Percentiles rank a stretch among this genome's conserved stretches.
Conservation (phyloP, 2,888 invertebrate species). For the Esperia sulphurella region DNA sequence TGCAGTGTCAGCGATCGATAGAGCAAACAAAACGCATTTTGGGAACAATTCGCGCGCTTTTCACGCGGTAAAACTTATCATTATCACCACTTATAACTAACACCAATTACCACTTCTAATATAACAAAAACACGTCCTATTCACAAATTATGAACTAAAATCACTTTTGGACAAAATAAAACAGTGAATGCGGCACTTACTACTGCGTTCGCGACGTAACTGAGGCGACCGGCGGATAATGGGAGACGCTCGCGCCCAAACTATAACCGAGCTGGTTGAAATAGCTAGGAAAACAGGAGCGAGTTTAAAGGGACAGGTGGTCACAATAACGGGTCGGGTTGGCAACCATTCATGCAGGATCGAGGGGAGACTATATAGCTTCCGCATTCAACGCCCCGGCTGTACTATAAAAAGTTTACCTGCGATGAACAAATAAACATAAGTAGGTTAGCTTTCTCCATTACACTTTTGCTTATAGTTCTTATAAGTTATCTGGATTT, state of each 20-base stretch:
- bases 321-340: slow-evolving; percentile 49
- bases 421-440: slow-evolving; percentile 7
- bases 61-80: background rate
- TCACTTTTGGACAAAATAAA: slow-evolving; percentile 21
- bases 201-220: slow-evolving; percentile 63
- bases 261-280: slow-evolving; percentile 69
- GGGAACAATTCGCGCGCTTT: background rate
- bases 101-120: background rate
- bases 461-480: background rate
- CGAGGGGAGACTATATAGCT: slow-evolving; percentile 43
- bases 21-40: slow-evolving; percentile 37
- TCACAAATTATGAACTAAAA: slow-evolving; percentile 2
- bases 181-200: slow-evolving; percentile 42
- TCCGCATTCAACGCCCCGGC: slow-evolving; percentile 54
- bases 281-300: slow-evolving; percentile 56
- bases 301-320: slow-evolving; percentile 36
- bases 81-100: background rate
- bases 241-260: slow-evolving; percentile 53
- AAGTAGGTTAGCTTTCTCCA: background rate
- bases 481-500: too few relatives aligned
- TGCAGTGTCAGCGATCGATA: slow-evolving; percentile 66
- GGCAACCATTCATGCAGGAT: slow-evolving; percentile 54
- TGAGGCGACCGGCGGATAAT: slow-evolving; percentile 51
- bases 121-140: background rate
- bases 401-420: slow-evolving; percentile 22